phyloP scores from a whole-genome alignment of 2,797 vertebrate species.

The Typhlichthys subterraneus region DNA sequence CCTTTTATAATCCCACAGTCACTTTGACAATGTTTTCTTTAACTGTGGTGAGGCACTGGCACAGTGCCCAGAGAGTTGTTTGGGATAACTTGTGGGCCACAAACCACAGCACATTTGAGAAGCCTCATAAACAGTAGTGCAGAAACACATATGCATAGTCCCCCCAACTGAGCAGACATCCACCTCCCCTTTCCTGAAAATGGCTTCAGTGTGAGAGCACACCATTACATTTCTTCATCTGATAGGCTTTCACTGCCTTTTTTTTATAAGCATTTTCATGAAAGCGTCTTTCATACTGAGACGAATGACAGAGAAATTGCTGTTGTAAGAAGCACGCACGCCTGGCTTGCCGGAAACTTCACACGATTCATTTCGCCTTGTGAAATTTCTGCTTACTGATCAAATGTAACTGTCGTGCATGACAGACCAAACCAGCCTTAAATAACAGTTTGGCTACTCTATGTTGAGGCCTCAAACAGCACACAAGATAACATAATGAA shows the following conservation, averaged over 20 bases:
- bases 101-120: conserved; percentile 68
- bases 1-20: conserved; percentile 20
- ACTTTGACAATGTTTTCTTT: conserved; percentile 50
- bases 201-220: conserved; percentile 46
- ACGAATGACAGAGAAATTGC: conserved; percentile 56
- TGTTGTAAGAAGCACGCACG: conserved; percentile 30
- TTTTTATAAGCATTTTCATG: conserved; percentile 52
- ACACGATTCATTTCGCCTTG: conserved; percentile 32
- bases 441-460: background rate
- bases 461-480: background rate
- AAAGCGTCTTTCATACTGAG: conserved; percentile 57
- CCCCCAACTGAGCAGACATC: conserved; percentile 21
- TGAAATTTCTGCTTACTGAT: conserved; percentile 53
- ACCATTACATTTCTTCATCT: conserved; percentile 61
- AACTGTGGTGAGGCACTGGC: conserved; percentile 45
- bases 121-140: conserved; percentile 60
- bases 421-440: background rate
- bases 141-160: conserved; percentile 59
- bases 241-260: conserved; percentile 46
- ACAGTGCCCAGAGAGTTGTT: conserved; percentile 31
- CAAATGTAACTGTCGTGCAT: conserved; percentile 16
- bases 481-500: background rate
- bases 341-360: conserved; percentile 47
- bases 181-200: conserved; percentile 49
- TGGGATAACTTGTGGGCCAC: conserved; percentile 59